phyloP scores from a whole-genome alignment of 2,113 vertebrate species.

The Zosterops hypoxanthus region DNA sequence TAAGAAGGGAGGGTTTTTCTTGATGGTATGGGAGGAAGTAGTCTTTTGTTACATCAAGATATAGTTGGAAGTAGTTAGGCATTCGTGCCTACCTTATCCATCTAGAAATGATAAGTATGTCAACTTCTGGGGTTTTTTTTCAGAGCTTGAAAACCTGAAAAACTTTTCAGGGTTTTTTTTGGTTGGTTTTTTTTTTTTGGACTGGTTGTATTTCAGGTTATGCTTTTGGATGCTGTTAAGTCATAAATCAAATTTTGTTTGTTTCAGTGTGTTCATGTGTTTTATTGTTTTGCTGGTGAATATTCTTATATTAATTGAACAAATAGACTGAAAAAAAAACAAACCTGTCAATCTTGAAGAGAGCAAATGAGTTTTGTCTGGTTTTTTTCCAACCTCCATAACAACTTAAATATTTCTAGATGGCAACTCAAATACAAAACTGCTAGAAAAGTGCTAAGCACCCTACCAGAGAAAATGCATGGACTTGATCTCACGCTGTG shows the following conservation, averaged over 20 bases:
- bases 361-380: neutral
- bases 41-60: neutral
- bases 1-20: neutral
- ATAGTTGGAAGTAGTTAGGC: neutral
- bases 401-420: neutral
- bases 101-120: neutral
- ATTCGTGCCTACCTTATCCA: neutral
- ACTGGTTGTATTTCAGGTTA: neutral
- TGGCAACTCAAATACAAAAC: neutral
- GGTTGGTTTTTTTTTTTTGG: neutral
- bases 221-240: neutral
- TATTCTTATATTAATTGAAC: neutral
- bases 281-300: neutral
- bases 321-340: neutral
- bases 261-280: neutral
- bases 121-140: fast-evolving
- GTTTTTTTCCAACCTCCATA: neutral
- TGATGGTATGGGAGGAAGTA: neutral
- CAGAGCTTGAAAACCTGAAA: neutral
- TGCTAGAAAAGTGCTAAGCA: neutral
- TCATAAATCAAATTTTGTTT: neutral
- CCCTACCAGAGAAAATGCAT: neutral
- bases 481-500: neutral
- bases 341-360: neutral
- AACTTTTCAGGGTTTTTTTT: neutral